These are phyloP conservation scores for Neopipo cinnamomea DNA, from an alignment of 2,113 vertebrate species.

Conservation along the genomic window DNA sequence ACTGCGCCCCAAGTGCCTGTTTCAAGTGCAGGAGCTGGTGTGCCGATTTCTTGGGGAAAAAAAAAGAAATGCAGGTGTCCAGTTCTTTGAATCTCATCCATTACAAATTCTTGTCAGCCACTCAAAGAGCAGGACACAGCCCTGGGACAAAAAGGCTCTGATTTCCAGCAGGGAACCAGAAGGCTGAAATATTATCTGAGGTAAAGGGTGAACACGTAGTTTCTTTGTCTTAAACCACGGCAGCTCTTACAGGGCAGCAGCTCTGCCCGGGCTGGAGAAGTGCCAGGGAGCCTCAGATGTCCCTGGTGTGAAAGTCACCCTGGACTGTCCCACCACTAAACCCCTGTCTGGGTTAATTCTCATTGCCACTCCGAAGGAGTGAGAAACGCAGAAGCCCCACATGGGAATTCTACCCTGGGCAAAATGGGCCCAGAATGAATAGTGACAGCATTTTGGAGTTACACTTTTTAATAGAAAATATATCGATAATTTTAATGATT, in stretches of 20 bases:
- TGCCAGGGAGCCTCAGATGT: neutral
- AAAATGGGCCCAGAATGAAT: neutral
- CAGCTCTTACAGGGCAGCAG: neutral
- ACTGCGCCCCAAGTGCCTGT: neutral
- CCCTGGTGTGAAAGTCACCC: neutral
- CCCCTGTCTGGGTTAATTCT: neutral
- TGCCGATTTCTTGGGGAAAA: neutral
- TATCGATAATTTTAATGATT: neutral
- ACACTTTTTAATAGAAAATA: neutral
- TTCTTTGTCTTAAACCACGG: neutral
- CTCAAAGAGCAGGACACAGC: neutral
- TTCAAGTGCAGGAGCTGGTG: neutral
- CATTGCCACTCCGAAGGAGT: neutral
- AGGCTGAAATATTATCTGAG: neutral
- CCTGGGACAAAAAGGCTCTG: neutral
- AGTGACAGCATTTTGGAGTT: neutral
- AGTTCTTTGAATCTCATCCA: neutral
- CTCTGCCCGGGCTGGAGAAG: neutral
- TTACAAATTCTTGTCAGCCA: neutral
- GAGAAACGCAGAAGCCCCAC: neutral
- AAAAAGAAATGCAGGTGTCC: neutral
- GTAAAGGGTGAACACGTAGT: neutral
- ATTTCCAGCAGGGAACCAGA: neutral
- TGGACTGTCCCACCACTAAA: neutral
- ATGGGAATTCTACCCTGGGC: neutral